Percentiles rank a stretch among this genome's conserved stretches.
Conservation (phyloP, 2,888 invertebrate species). For the Macrophya alboannulata region DNA sequence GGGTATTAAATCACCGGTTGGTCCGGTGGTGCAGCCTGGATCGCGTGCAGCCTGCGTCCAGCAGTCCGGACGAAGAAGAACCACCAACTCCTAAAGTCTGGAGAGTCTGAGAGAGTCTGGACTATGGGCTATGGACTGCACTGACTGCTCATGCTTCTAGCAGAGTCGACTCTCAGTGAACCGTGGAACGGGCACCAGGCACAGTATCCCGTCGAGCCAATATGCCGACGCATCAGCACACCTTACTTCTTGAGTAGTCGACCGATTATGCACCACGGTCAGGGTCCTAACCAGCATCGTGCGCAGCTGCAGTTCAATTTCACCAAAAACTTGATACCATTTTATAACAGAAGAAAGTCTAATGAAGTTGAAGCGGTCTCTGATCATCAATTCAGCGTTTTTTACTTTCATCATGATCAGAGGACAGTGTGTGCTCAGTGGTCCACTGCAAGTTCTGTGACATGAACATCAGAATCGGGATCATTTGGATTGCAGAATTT, state of each 20-base stretch:
- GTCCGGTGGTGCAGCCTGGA: conserved; percentile 64
- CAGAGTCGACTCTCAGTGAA: conserved; percentile 21
- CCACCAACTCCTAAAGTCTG: conserved; percentile 56
- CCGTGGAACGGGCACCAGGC: conserved; percentile 18
- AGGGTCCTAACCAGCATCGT: conserved; percentile 24
- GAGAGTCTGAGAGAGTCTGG: conserved; percentile 19
- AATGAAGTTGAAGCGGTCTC: background rate
- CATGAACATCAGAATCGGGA: background rate
- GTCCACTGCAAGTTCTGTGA: background rate
- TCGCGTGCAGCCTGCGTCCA: conserved; percentile 69
- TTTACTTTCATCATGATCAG: background rate
- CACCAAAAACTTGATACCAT: background rate
- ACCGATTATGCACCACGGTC: conserved; percentile 66
- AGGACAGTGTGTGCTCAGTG: background rate
- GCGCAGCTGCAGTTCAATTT: background rate
- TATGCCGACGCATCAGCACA: conserved; percentile 75
- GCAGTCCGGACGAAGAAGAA: conserved; percentile 54
- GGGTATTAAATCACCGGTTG: conserved; percentile 77
- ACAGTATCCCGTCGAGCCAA: conserved; percentile 77
- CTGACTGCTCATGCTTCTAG: conserved; percentile 40
- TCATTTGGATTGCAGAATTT: background rate
- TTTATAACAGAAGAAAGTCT: background rate
- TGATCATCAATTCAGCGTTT: background rate
- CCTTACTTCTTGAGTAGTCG: conserved; percentile 77
- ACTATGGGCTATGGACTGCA: conserved; percentile 2